Evolutionary conservation across 2,797 vertebrate species (phyloP).

Genomic region (Aphelocoma californica): DNA sequence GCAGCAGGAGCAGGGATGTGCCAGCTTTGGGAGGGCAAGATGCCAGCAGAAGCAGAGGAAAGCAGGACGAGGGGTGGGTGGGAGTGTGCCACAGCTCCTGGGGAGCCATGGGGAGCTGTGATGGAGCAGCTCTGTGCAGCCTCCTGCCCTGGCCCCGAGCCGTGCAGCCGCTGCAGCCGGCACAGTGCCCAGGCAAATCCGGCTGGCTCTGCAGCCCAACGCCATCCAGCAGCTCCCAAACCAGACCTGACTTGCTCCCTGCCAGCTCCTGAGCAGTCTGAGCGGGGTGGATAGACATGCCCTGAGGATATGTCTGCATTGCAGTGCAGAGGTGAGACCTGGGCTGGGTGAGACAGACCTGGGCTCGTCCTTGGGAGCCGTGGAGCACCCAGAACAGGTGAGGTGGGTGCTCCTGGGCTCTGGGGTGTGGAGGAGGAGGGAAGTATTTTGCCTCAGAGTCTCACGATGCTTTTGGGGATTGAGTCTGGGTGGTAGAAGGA

Average conservation of each 20-base stretch:
- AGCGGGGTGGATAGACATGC: background rate
- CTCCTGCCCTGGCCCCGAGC: background rate
- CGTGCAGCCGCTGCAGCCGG: background rate
- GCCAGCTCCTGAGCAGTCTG: background rate
- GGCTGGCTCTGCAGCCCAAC: background rate
- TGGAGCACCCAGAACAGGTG: accelerated
- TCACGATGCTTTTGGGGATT: background rate
- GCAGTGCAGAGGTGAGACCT: constrained; percentile 23
- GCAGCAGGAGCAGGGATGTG: accelerated
- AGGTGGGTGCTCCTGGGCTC: background rate
- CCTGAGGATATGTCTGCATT: constrained; percentile 37
- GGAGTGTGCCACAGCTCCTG: accelerated
- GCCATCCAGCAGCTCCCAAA: background rate
- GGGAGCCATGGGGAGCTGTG: background rate
- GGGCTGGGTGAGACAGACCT: background rate
- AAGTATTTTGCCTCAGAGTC: background rate
- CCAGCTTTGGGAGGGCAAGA: background rate
- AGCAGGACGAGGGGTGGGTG: background rate
- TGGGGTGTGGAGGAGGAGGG: background rate
- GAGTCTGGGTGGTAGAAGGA: background rate
- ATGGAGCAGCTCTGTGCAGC: background rate
- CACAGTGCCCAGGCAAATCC: background rate
- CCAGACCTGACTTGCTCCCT: constrained; percentile 56
- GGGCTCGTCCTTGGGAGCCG: background rate
- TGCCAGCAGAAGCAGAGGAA: background rate